A percentile compares a stretch with the other conserved stretches of the same genome.
Conservation (phyloP, 2,888 invertebrate genomes). For the Lagria hirta region DNA sequence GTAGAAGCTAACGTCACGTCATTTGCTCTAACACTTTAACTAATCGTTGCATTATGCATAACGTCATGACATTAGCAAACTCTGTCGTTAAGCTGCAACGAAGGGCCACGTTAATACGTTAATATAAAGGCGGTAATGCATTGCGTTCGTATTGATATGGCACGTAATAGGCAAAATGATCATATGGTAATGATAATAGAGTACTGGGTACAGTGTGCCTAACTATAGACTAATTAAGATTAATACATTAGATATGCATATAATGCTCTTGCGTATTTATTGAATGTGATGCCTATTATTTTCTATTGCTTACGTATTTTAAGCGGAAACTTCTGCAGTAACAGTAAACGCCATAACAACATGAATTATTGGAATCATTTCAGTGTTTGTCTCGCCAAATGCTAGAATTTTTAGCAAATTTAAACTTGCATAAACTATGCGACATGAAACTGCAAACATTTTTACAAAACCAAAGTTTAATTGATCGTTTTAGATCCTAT, state of each 20-base stretch:
- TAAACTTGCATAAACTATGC: too few species aligned
- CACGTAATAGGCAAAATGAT: conserved; percentile 45
- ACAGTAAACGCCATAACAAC: too few species aligned
- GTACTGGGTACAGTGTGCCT: conserved; percentile 45
- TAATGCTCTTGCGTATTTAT: conserved; percentile 16
- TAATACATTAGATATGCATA: conserved; percentile 47
- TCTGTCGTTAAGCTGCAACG: conserved; percentile 17
- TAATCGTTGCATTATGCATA: conserved; percentile 22
- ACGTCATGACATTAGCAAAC: conserved; percentile 21
- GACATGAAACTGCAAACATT: too few species aligned
- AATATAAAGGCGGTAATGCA: conserved; percentile 34
- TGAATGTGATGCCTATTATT: too few species aligned
- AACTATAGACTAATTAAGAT: conserved; percentile 51
- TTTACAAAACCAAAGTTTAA: too few species aligned
- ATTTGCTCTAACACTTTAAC: conserved; percentile 6
- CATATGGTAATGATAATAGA: conserved; percentile 48
- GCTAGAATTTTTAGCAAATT: too few species aligned
- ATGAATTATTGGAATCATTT: too few species aligned
- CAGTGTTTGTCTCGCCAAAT: too few species aligned
- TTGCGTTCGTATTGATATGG: conserved; percentile 43
- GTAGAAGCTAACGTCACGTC: conserved; percentile 13
- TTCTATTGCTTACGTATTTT: too few species aligned
- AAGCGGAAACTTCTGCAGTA: too few species aligned
- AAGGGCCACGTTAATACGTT: conserved; percentile 31
- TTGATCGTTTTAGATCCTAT: too few species aligned